Evolutionary conservation across 2,113 vertebrate species (phyloP).

Genomic region (Pollachius pollachius): DNA sequence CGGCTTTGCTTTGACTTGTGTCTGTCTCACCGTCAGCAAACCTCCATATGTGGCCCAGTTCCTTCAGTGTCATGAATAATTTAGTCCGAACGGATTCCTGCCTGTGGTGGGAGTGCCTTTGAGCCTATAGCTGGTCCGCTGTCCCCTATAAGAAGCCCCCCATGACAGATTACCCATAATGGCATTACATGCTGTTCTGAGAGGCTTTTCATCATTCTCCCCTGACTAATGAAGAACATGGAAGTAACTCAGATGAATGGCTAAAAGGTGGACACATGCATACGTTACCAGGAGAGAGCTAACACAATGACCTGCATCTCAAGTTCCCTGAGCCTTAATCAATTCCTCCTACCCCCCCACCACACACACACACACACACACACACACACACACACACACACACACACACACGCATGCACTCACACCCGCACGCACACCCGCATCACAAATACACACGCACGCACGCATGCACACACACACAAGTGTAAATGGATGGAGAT

Average conservation of each 20-base stretch:
- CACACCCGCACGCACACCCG: too few species aligned
- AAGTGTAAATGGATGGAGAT: too few species aligned
- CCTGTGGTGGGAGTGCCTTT: slow-evolving; percentile 40
- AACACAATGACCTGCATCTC: not conserved
- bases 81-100: slow-evolving; percentile 47
- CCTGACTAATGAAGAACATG: slow-evolving; percentile 52
- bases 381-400: not conserved
- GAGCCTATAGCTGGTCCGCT: slow-evolving; percentile 4
- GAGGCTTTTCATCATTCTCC: slow-evolving; percentile 35
- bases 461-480: not conserved
- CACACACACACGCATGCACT: too few species aligned
- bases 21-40: slow-evolving; percentile 7
- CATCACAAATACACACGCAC: too few species aligned
- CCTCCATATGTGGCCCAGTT: slow-evolving; percentile 24
- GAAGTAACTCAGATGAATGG: slow-evolving; percentile 51
- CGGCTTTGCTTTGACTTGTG: not conserved
- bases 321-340: not conserved
- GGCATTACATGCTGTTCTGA: slow-evolving; percentile 35
- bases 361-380: not conserved
- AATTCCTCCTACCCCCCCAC: not conserved
- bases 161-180: slow-evolving; percentile 61
- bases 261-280: slow-evolving; percentile 30
- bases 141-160: slow-evolving; percentile 24
- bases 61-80: slow-evolving; percentile 61
- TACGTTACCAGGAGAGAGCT: slow-evolving; percentile 29